Conservation (phyloP, 2,888 invertebrate genomes). For the Hololepta plana region DNA sequence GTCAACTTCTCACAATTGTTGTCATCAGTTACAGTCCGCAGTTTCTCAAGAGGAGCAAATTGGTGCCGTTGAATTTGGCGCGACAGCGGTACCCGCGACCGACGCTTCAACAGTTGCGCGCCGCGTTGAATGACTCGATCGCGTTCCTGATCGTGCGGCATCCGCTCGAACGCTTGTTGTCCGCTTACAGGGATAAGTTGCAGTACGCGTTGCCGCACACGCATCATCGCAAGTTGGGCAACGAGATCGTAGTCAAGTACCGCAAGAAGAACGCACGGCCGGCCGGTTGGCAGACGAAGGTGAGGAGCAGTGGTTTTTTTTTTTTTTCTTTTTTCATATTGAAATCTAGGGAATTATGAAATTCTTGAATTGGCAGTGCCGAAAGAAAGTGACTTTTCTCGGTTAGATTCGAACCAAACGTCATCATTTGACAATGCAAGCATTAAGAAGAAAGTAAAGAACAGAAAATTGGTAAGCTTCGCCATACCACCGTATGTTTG, state of each 20-base stretch:
- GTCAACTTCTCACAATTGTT: neutral
- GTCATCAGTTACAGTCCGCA: constrained; percentile 40
- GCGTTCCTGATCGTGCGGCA: constrained; percentile 70
- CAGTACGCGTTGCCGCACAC: constrained; percentile 68
- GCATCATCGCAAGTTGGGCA: constrained; percentile 63
- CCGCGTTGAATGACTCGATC: constrained; percentile 56
- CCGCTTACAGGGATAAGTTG: constrained; percentile 72
- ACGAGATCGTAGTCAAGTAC: constrained; percentile 57
- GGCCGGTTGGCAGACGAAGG: constrained; percentile 9
- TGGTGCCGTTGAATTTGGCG: constrained; percentile 60
- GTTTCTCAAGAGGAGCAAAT: constrained; percentile 58
- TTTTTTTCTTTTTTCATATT: too few species aligned
- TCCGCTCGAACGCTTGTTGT: constrained; percentile 61
- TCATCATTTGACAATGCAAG: too few species aligned
- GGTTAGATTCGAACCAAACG: too few species aligned
- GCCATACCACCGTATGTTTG: too few species aligned
- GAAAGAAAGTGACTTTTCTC: too few species aligned
- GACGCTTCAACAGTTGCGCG: constrained; percentile 46
- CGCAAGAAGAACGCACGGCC: constrained; percentile 33
- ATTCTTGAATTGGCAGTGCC: too few species aligned
- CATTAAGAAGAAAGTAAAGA: too few species aligned
- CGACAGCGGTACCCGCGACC: constrained; percentile 65
- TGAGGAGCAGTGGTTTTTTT: constrained; percentile 1
- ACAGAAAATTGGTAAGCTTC: neutral
- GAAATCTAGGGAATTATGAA: too few species aligned